These are phyloP conservation scores for Actinia tenebrosa DNA, from an alignment of 64 coral and sea anemone species.

Conservation along the genomic window DNA sequence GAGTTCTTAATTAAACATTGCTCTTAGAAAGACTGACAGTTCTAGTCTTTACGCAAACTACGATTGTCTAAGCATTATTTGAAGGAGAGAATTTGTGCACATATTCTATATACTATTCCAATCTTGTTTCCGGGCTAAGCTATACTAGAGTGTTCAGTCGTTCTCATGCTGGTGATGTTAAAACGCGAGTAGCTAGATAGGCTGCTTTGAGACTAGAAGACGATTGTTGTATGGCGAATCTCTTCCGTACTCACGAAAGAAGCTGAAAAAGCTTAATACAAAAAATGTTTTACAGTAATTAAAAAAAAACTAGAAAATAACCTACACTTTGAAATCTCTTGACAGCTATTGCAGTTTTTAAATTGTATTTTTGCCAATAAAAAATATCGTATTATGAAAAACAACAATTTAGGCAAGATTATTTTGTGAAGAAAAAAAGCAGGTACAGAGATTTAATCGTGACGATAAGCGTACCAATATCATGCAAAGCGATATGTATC, in stretches of 20 bases:
- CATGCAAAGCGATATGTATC: background rate
- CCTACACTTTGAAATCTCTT: no score
- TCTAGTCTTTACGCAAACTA: background rate
- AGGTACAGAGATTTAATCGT: background rate
- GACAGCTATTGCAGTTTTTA: no score
- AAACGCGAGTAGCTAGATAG: background rate
- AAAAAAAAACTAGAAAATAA: no score
- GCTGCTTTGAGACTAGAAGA: background rate
- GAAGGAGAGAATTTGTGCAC: background rate
- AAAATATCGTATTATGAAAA: no score
- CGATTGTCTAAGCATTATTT: background rate
- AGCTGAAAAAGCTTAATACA: background rate
- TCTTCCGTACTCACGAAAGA: background rate
- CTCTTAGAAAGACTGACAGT: background rate
- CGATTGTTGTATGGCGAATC: background rate
- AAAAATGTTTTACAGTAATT: no score
- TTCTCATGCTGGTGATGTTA: background rate
- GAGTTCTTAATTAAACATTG: slow-evolving; percentile 18
- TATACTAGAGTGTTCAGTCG: background rate
- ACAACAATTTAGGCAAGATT: background rate
- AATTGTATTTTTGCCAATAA: no score
- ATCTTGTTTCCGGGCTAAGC: background rate
- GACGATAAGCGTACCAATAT: background rate
- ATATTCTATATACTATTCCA: background rate
- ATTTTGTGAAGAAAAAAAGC: background rate